Evolutionary conservation across 1,140 invertebrate genomes (phyloP), one percentile per base, ranked within the genome.

Genomic region (Penaeus vannamei): DNA sequence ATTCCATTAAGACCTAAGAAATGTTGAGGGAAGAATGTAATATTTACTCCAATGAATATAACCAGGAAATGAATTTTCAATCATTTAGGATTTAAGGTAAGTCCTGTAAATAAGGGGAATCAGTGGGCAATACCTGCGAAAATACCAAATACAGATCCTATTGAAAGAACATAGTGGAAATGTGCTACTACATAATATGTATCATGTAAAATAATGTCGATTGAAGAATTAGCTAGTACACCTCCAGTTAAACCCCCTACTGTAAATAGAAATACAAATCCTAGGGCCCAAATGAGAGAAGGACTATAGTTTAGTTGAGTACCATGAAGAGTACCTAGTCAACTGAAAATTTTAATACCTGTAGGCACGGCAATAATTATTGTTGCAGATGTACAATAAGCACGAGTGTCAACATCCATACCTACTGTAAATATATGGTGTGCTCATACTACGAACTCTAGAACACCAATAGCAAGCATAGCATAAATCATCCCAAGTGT

Each of bases 121-220:
- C 92, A 94, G 81, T 93, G 91, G 80, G 80, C 86, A 91, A 93
- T 88, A 20, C 92, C 93, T 19, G 86, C 86, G 91, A 94, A 92
- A 92, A 94, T 92, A 60, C 91, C 92, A 92, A 94, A 94, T n/a
- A 94, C 92, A 36, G 93, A 92, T 66, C 93, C 93, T 79, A 92
- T 92, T 19, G 90, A 92, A 32, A 93, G 91, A 26, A 94, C 93
- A 93, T 94, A 96, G 93, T 96, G 95, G 92, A 96, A 96, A 93
- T 96, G 96, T 77, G 95, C 95, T 83, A 96, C 95, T 79, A 96
- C 95, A 94, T 96, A 96, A 93, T 96, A 96, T 36, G 95, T 96
- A 93, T 96, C 95, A 94, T 96, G 5, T 36, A 36, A 36, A 5
- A 36, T 36, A 36, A 36, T 36, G 5, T 36, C 36, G 5, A 36